Evolutionary conservation across 2,888 invertebrate genomes (phyloP), one percentile per base, ranked within the genome.

Genomic region (Nemoura dubitans): DNA sequence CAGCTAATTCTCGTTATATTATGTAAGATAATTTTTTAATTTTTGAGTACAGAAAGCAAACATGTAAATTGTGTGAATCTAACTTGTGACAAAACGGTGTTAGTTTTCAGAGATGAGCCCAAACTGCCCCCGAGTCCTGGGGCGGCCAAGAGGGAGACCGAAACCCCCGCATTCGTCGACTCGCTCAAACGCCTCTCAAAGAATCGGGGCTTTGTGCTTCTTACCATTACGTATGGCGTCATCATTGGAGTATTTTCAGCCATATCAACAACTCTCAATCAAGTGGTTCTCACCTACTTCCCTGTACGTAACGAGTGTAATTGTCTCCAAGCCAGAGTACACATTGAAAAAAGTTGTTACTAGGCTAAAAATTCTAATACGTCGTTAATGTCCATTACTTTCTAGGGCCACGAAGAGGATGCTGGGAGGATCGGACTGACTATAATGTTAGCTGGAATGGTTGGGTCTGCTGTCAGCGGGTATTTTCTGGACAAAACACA

Each of bases 161-260:
- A 92, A 87, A 91, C 93, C 89, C 91, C 94, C 91, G 92, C 95
- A 92, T 95, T 97, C 92, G 89, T 94, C 25, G 92, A 93, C 86
- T 96, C 96, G 0, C 92, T 97, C 88, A 96, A 95, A 91, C 94
- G 95, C 89, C 93, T 99, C 36, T 90, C 96, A 89, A 94, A 93
- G 76, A 98, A 98, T 92, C 92, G 93, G 42, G 96, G 96, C 90
- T 98, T 98, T 91, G 92, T 97, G 84, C 92, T 98, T 29, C 94
- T 98, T 16, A 93, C 97, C 85, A 90, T 96, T 86, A 97, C 98
- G 2, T 98, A 98, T 90, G 98, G 98, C 0, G 95, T 98, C 90
- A 99, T 99, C 92, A 98, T 98, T 6, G 99, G 99, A 0, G 96
- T 97, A 14, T 99, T 98, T 92, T 99, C 99, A 91, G 99, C 98